Evolutionary conservation across 2,797 vertebrate species (phyloP).

Genomic region (Gymnodraco acuticeps): DNA sequence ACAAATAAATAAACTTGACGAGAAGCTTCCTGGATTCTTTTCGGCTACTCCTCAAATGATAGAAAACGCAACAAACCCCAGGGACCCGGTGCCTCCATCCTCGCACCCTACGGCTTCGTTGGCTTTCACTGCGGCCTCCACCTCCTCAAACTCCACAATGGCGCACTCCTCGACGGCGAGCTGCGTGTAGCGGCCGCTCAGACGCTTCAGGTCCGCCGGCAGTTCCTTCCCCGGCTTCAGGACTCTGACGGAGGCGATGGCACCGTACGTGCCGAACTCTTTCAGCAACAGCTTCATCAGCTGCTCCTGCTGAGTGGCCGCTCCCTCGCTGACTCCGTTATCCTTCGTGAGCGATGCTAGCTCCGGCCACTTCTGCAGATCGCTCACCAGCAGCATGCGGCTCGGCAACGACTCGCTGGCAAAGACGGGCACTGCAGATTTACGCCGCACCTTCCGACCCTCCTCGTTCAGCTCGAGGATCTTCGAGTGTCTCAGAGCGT

Average conservation of each 20-base stretch:
- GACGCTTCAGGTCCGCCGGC: conserved; percentile 92
- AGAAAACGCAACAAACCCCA: conserved; percentile 40
- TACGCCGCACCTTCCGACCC: conserved; percentile 93
- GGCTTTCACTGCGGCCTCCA: conserved; percentile 92
- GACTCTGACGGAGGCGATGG: conserved; percentile 93
- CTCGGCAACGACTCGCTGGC: conserved; percentile 95
- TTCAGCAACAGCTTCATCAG: conserved; percentile 95
- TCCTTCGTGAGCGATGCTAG: conserved; percentile 82
- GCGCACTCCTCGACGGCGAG: conserved; percentile 93
- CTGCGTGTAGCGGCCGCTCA: conserved; percentile 92
- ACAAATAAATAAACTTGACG: too few relatives aligned
- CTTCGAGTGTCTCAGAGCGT: conserved; percentile 91
- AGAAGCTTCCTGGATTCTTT: too few relatives aligned
- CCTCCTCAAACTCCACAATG: conserved; percentile 96
- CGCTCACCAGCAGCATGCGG: conserved; percentile 95
- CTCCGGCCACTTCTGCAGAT: conserved; percentile 89
- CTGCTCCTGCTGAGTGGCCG: conserved; percentile 88
- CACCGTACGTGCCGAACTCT: conserved; percentile 91
- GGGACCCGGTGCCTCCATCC: conserved; percentile 63
- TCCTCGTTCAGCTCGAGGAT: conserved; percentile 94
- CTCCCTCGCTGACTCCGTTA: conserved; percentile 79
- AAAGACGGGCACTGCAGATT: conserved; percentile 91
- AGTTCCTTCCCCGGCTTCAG: conserved; percentile 94
- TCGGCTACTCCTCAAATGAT: too few relatives aligned
- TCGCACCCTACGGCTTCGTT: conserved; percentile 87